Percentiles rank a stretch among this genome's conserved stretches.
Conservation (phyloP, 2,113 vertebrate species). For the Lamprotornis superbus region DNA sequence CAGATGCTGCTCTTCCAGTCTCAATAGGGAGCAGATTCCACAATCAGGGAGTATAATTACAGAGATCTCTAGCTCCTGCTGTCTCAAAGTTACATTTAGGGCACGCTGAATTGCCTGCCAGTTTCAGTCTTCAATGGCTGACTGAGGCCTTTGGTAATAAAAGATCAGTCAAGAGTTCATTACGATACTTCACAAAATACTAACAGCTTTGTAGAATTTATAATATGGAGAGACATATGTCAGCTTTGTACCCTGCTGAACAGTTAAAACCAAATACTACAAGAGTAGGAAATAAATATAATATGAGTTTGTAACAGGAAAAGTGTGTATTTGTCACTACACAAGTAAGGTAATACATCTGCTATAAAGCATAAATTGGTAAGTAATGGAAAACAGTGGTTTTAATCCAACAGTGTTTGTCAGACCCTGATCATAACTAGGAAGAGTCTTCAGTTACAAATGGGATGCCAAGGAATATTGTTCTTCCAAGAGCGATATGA, state of each 20-base stretch:
- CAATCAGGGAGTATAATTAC: conserved; percentile 76
- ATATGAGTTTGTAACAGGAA: background rate
- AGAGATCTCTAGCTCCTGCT: conserved; percentile 70
- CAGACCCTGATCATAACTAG: background rate
- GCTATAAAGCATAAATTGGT: background rate
- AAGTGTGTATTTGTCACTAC: background rate
- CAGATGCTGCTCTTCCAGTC: conserved; percentile 75
- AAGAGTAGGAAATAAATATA: conserved; percentile 1
- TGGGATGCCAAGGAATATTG: background rate
- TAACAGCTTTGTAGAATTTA: conserved; percentile 70
- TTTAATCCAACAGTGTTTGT: background rate
- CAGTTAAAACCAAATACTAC: conserved; percentile 29
- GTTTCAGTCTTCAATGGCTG: conserved; percentile 66
- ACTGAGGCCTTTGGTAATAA: conserved; percentile 75
- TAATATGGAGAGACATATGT: conserved; percentile 66
- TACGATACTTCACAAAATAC: conserved; percentile 57
- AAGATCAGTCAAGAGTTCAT: conserved; percentile 76
- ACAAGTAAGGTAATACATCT: background rate
- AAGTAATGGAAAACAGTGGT: background rate
- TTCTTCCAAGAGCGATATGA: background rate
- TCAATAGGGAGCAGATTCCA: conserved; percentile 76
- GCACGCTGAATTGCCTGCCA: conserved; percentile 69
- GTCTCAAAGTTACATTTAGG: conserved; percentile 77
- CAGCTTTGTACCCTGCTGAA: conserved; percentile 30
- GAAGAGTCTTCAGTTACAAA: background rate